Evolutionary conservation across 2,113 vertebrate species (phyloP), one percentile per base, ranked within the genome.

Genomic region (Anarrhichthys ocellatus): DNA sequence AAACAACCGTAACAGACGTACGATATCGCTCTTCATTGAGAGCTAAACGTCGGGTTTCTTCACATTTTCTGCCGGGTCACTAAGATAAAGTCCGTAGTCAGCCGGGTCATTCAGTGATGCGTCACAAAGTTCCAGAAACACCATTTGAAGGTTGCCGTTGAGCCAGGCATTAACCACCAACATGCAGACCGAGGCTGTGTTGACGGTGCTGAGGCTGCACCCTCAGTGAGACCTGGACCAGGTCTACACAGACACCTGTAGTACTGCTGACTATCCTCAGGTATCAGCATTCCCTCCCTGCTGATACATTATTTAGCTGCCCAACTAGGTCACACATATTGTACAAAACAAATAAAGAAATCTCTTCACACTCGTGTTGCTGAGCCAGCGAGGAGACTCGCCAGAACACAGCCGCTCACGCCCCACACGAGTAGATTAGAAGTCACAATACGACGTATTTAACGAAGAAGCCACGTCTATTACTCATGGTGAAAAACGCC

Each of bases 281-380:
- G 9, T 32, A 7, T 54, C 74, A 58, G 38, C 76, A 27, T 54
- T 48, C 59, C 18, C 50, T 62, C 62, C 76, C 0, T 4, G 36
- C 73, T 17, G 58, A 46, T 61, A 44, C 89, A 82, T 87, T 82
- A 83, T 81, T 91, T 67, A 81, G 9, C 40, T 4, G 50, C 56
- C 13, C 87, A 79, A 83, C 17, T 91, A 0, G 89, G 89, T 81
- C 87, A 83, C 20, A 7, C 71, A 7, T 27, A n/a, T 50, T n/a
- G 78, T 80, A 73, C 52, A 22, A 50, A 76, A 76, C 14, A 54
- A 68, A 80, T 36, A 34, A 56, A 73, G 50, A 73, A 67, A 80
- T 38, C 18, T 69, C 70, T 70, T 48, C 64, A 68, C 36, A 50
- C 63, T 69, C 1, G 27, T 44, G 78, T 4, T 76, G 85, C 84